Evolutionary conservation across 2,888 invertebrate species (phyloP).

Genomic region (Synanthedon vespiformis): DNA sequence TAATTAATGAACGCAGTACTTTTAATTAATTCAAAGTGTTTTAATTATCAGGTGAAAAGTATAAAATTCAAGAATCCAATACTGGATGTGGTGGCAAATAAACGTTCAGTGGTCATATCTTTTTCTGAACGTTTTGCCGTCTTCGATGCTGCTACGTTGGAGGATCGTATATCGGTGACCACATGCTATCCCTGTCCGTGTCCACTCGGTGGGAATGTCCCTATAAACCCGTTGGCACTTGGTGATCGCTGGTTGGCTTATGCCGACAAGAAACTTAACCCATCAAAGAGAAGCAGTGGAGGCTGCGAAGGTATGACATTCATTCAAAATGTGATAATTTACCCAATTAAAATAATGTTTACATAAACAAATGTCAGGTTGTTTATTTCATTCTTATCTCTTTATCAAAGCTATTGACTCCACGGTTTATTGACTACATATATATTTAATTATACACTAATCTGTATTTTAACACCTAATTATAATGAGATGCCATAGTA

Average conservation of each 20-base stretch:
- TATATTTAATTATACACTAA: no score
- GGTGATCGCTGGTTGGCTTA: constrained; percentile 88
- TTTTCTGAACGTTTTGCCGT: constrained; percentile 92
- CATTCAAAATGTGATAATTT: background rate
- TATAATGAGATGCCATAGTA: no score
- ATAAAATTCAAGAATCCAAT: constrained; percentile 94
- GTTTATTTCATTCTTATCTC: constrained; percentile 1
- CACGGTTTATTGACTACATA: no score
- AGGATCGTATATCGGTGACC: constrained; percentile 87
- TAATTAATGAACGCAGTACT: no score
- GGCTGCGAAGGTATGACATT: constrained; percentile 77
- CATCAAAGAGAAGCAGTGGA: constrained; percentile 83
- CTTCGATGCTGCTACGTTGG: constrained; percentile 89
- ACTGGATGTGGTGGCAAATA: constrained; percentile 89
- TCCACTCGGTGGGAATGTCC: constrained; percentile 61
- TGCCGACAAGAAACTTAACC: constrained; percentile 87
- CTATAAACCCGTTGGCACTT: constrained; percentile 84
- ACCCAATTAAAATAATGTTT: constrained; percentile 12
- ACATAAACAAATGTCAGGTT: constrained; percentile 16
- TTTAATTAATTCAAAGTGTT: no score
- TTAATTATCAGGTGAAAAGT: constrained; percentile 76
- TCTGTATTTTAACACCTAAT: no score
- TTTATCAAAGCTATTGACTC: no score
- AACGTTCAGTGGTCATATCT: constrained; percentile 86
- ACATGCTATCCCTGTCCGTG: constrained; percentile 92